Evolutionary conservation across 2,888 invertebrate genomes (phyloP).

Genomic region (Agrochola lychnidis): DNA sequence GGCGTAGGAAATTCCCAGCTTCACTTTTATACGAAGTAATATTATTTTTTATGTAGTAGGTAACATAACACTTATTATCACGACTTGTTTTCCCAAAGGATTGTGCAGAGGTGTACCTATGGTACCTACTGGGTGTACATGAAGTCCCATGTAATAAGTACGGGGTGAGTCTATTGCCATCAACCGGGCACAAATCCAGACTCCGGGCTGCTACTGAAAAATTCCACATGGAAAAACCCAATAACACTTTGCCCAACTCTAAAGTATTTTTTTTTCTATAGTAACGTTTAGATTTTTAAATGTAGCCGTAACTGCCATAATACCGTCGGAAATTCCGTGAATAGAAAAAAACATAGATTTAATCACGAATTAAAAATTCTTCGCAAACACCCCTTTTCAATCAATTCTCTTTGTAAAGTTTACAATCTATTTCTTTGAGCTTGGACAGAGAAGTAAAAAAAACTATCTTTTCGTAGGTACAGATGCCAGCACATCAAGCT

Average conservation of each 20-base stretch:
- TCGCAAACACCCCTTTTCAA: conserved; percentile 16
- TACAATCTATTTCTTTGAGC: conserved; percentile 55
- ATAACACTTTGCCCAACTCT: too few species aligned
- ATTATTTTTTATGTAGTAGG: not conserved
- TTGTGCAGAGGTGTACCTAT: too few species aligned
- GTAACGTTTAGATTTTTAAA: not conserved
- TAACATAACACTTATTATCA: too few species aligned
- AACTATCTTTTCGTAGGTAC: not conserved
- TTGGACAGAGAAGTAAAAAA: conserved; percentile 57
- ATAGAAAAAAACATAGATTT: not conserved
- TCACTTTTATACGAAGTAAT: not conserved
- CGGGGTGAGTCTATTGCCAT: too few species aligned
- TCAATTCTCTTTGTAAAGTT: conserved; percentile 52
- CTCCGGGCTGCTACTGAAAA: too few species aligned
- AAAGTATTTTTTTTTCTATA: not conserved
- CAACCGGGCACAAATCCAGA: too few species aligned
- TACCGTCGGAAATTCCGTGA: not conserved
- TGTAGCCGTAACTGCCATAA: too few species aligned
- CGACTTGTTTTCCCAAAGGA: too few species aligned
- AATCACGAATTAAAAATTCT: conserved; percentile 30
- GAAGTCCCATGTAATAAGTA: too few species aligned
- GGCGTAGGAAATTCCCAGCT: not conserved
- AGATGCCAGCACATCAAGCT: too few species aligned
- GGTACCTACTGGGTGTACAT: too few species aligned
- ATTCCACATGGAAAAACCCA: too few species aligned